Conservation (phyloP, 2,113 vertebrate genomes). For the Perca fluviatilis region DNA sequence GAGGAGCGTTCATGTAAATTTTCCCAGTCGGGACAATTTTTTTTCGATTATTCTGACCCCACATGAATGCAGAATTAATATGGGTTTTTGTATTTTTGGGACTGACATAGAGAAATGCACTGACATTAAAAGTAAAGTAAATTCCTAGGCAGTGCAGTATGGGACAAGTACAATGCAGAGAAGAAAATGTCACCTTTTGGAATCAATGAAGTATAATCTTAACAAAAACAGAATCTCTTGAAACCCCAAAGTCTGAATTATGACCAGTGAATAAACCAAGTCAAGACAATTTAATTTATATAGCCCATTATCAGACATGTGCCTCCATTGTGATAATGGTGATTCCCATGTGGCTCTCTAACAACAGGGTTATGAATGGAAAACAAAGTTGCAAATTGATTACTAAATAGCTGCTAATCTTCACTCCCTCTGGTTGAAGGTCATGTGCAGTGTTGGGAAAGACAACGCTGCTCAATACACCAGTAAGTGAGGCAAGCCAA, state of each 20-base stretch:
- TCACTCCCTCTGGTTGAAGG: conserved; percentile 24
- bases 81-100: neutral
- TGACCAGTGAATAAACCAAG: neutral
- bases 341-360: neutral
- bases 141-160: neutral
- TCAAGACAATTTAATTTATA: no score
- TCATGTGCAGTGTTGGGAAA: neutral
- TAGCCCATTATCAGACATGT: no score
- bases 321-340: neutral
- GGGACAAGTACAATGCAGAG: neutral
- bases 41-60: no score
- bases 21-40: no score
- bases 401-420: conserved; percentile 32
- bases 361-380: neutral
- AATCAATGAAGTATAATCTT: neutral
- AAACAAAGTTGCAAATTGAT: neutral
- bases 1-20: no score
- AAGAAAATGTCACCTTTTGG: neutral
- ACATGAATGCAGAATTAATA: neutral
- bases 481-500: neutral
- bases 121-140: neutral
- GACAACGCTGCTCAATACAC: neutral
- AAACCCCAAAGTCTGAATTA: neutral
- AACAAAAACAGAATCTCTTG: neutral
- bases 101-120: neutral